Percentiles rank a stretch among this genome's conserved stretches.
Conservation (phyloP, 1,140 invertebrate species). For the Gonatopus flavifemur region DNA sequence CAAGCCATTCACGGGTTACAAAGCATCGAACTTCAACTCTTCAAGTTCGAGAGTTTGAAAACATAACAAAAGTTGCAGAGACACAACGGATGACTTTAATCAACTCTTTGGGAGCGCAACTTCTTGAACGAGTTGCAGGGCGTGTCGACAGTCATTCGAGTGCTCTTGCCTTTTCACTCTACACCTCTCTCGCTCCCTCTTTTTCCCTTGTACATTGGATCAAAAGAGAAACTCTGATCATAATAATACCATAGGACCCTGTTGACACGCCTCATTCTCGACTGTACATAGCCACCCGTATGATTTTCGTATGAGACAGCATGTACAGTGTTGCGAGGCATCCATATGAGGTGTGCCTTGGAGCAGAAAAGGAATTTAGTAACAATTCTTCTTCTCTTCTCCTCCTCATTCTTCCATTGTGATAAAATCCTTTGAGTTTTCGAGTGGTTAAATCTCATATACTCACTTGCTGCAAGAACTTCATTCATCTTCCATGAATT, state of each 20-base stretch:
- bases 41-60: conserved; percentile 18
- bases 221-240: conserved; percentile 14
- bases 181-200: neutral
- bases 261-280: conserved; percentile 30
- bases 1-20: too few relatives aligned
- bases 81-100: conserved; percentile 31
- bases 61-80: conserved; percentile 28
- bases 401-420: too few relatives aligned
- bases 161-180: neutral
- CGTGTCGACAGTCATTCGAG: conserved; percentile 20
- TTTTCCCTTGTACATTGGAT: neutral
- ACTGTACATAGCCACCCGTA: too few relatives aligned
- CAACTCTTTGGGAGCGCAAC: conserved; percentile 28
- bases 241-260: conserved; percentile 30
- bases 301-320: too few relatives aligned
- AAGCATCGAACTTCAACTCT: conserved; percentile 5
- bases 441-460: too few relatives aligned
- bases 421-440: too few relatives aligned
- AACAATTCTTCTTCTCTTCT: too few relatives aligned
- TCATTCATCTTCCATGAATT: too few relatives aligned
- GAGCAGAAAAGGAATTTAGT: too few relatives aligned
- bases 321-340: too few relatives aligned
- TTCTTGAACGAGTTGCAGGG: conserved; percentile 25
- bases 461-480: too few relatives aligned
- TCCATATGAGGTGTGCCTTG: too few relatives aligned